Evolutionary conservation across 2,888 invertebrate genomes (phyloP), one percentile per base, ranked within the genome.

Genomic region (Melanargia galathea): DNA sequence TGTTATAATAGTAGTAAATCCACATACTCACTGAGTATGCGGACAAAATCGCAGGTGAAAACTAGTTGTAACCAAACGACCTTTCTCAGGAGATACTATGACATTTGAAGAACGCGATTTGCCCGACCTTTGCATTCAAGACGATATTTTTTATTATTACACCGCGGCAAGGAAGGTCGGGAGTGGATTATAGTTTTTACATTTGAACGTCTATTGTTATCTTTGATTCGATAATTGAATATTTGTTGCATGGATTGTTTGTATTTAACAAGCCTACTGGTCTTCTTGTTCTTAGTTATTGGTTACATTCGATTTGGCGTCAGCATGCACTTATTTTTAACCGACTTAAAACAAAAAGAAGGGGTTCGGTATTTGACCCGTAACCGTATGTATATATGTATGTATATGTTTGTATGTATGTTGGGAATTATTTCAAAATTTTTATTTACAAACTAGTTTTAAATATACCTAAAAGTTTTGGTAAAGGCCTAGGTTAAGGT

Each of bases 101-200:
- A 45, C 57, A 57, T 57, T 57, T 57, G 43, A 43, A 56, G 43
- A 38, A 11, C 13, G 26, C 11, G 45, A 18, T 45, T 33, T n/a
- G 45, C 30, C 1, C 45, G 57, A 57, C 57, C 57, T 57, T 46
- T 57, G 45, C 30, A 30, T 45, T 45, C 57, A 56, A 18, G 45
- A 33, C 8, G 13, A 45, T 43, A 55, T 57, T 66, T 66, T 63
- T 54, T 60, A 57, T 67, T 60, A 69, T 70, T 69, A 68, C 67
- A 65, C 64, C 70, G 66, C 63, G 65, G 59, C 33, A 22, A 43
- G 62, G 64, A 66, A 70, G 70, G 69, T 67, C 64, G 62, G 60
- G 45, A 22, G 54, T 30, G 30, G 57, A 61, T 45, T 61, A 58
- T 58, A 33, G 30, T 48, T 24, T 35, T 38, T 24, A 16, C 18